Conservation (phyloP, 2,888 invertebrate species). For the Unio pictorum region DNA sequence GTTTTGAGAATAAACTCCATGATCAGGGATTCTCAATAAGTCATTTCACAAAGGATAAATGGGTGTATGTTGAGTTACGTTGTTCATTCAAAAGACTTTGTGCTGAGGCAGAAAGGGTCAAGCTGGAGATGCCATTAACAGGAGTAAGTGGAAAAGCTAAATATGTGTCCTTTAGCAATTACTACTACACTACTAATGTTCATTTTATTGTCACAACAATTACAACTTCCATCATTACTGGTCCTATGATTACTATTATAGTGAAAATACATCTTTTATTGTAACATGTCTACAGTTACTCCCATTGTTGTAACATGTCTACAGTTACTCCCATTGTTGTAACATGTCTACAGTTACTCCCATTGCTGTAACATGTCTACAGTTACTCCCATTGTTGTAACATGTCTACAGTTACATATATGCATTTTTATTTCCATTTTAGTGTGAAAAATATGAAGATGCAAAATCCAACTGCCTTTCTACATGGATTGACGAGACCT, state of each 20-base stretch:
- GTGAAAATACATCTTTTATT: too few species aligned
- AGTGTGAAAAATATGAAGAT: constrained; percentile 51
- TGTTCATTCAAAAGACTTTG: constrained; percentile 68
- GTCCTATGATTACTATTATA: too few species aligned
- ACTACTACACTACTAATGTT: too few species aligned
- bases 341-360: too few species aligned
- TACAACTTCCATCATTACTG: too few species aligned
- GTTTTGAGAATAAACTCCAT: constrained; percentile 56
- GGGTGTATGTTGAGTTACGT: constrained; percentile 58
- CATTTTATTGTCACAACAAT: too few species aligned
- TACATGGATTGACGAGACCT: constrained; percentile 40
- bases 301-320: too few species aligned
- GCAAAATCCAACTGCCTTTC: constrained; percentile 23
- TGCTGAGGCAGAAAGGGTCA: constrained; percentile 66
- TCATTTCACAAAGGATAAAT: constrained; percentile 35
- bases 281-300: too few species aligned
- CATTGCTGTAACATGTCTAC: too few species aligned
- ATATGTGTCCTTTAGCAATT: neutral
- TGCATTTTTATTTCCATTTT: constrained; percentile 14
- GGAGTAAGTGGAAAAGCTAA: constrained; percentile 53
- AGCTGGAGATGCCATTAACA: constrained; percentile 69
- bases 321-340: too few species aligned
- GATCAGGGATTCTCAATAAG: constrained; percentile 62
- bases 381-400: too few species aligned
- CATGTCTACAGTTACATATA: too few species aligned